Conservation (phyloP, 2,888 invertebrate species). For the Cerastoderma edule region DNA sequence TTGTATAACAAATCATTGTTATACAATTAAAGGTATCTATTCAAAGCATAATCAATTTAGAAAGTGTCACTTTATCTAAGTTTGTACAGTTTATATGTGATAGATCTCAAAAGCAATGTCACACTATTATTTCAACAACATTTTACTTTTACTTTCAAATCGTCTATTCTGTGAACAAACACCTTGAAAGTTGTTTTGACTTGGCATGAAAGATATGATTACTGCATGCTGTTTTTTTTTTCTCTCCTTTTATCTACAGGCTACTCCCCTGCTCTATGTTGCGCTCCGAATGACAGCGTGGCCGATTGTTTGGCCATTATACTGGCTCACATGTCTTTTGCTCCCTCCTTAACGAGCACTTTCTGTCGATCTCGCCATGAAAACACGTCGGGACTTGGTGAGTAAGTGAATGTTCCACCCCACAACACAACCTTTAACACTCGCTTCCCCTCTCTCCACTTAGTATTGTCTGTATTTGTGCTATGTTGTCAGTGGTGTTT, state of each 20-base stretch:
- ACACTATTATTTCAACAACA: no score
- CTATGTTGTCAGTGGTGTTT: background rate
- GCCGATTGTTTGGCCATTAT: slow-evolving; percentile 88
- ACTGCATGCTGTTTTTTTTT: slow-evolving; percentile 25
- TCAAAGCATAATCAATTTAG: no score
- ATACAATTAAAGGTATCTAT: no score
- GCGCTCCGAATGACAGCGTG: slow-evolving; percentile 87
- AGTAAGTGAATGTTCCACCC: slow-evolving; percentile 52
- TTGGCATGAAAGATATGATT: no score
- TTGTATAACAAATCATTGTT: no score
- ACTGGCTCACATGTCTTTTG: slow-evolving; percentile 82
- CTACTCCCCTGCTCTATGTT: slow-evolving; percentile 87
- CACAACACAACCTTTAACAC: slow-evolving; percentile 2
- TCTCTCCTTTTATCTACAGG: slow-evolving; percentile 76
- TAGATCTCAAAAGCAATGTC: no score
- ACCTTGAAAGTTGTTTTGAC: no score
- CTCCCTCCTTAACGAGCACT: slow-evolving; percentile 73
- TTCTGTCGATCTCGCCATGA: slow-evolving; percentile 66
- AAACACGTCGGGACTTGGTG: slow-evolving; percentile 66
- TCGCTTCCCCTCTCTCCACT: background rate
- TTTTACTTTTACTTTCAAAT: no score
- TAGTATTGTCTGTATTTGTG: slow-evolving; percentile 1
- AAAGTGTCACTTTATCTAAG: no score
- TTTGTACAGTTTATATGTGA: no score
- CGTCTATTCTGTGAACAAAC: no score